A percentile compares a stretch with the other conserved stretches of the same genome.
Conservation (phyloP, 2,888 invertebrate genomes). For the Drosophila mimetica region DNA sequence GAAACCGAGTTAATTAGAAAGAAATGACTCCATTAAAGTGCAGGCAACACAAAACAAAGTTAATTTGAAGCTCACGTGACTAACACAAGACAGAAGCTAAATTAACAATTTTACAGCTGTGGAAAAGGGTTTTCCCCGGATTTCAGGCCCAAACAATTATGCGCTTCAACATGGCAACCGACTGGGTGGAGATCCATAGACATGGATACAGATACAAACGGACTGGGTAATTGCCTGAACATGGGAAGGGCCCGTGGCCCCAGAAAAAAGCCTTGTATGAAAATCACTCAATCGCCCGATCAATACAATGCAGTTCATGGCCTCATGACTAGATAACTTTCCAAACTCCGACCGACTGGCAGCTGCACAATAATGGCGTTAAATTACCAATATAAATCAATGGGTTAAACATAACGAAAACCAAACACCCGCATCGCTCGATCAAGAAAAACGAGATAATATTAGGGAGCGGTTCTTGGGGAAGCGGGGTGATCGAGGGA, state of each 20-base stretch:
- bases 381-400: constrained; percentile 78
- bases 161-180: constrained; percentile 67
- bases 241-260: constrained; percentile 41
- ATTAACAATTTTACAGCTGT: constrained; percentile 75
- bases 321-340: constrained; percentile 65
- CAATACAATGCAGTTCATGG: constrained; percentile 62
- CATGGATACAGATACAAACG: constrained; percentile 17
- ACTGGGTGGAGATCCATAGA: constrained; percentile 22
- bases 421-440: constrained; percentile 66
- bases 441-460: neutral
- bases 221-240: constrained; percentile 46
- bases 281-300: constrained; percentile 62
- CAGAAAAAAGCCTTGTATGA: constrained; percentile 12
- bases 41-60: constrained; percentile 45
- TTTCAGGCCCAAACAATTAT: constrained; percentile 67
- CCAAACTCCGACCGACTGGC: constrained; percentile 38
- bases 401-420: constrained; percentile 58
- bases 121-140: constrained; percentile 41
- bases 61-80: constrained; percentile 73
- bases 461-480: constrained; percentile 8
- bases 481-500: neutral
- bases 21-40: constrained; percentile 41
- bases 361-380: constrained; percentile 71
- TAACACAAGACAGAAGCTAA: constrained; percentile 69
- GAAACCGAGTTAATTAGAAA: constrained; percentile 17